These are phyloP conservation scores for Drosophila sproati DNA, from an alignment of 1,140 invertebrate species.

Conservation along the genomic window DNA sequence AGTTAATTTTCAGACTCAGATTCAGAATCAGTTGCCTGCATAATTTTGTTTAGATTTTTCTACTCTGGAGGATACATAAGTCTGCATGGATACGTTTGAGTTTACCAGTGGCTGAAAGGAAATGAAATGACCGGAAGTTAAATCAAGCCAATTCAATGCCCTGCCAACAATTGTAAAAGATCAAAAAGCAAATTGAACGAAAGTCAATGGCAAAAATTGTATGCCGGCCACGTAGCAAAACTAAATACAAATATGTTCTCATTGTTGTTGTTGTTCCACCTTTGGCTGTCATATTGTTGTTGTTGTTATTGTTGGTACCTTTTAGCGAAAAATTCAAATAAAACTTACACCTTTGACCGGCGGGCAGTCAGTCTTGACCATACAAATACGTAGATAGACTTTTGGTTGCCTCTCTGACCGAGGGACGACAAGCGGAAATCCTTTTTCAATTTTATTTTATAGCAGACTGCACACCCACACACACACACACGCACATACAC, in stretches of 20 bases:
- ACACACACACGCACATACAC: slow-evolving; percentile 25
- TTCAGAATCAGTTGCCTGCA: neutral
- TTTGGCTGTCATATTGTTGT: neutral
- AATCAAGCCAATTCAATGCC: slow-evolving; percentile 72
- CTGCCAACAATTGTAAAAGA: slow-evolving; percentile 36
- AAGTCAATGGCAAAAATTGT: slow-evolving; percentile 49
- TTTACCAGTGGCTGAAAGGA: slow-evolving; percentile 47
- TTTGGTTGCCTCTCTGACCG: slow-evolving; percentile 61
- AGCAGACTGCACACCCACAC: slow-evolving; percentile 28
- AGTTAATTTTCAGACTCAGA: neutral
- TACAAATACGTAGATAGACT: slow-evolving; percentile 48
- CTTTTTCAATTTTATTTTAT: slow-evolving; percentile 80
- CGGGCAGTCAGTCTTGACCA: slow-evolving; percentile 14
- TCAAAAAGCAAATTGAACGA: slow-evolving; percentile 48
- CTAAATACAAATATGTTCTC: slow-evolving; percentile 35
- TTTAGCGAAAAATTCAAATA: slow-evolving; percentile 78
- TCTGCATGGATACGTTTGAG: neutral
- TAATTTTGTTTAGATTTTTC: neutral
- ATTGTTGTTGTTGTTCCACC: slow-evolving; percentile 13
- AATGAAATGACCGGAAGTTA: slow-evolving; percentile 80
- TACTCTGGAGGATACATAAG: neutral
- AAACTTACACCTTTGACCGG: slow-evolving; percentile 73
- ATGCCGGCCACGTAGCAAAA: slow-evolving; percentile 55
- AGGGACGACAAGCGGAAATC: slow-evolving; percentile 75
- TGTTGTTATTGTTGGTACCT: slow-evolving; percentile 49